phyloP scores from a whole-genome alignment of 2,888 invertebrate species.

The Epistrophe eligans region DNA sequence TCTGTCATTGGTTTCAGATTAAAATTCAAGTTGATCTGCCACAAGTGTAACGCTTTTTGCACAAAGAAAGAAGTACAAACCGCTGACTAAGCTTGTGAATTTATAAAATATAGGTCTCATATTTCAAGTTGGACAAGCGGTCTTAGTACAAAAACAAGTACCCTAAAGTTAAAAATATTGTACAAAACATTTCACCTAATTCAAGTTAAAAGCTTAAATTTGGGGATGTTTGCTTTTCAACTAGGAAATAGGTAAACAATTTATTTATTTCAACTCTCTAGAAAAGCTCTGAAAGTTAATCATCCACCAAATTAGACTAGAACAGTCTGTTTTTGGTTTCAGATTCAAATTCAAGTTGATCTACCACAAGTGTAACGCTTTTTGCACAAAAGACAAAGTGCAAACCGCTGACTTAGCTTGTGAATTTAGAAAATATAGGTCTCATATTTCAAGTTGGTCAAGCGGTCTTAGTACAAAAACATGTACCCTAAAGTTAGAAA shows the following conservation, averaged over 20 bases:
- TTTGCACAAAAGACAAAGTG: conserved; percentile 76
- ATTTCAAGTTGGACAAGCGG: background rate
- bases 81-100: conserved; percentile 49
- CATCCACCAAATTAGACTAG: conserved; percentile 80
- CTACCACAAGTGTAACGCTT: conserved; percentile 80
- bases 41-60: conserved; percentile 79
- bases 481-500: no score
- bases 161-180: background rate
- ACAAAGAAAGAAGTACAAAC: conserved; percentile 77
- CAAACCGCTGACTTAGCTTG: conserved; percentile 73
- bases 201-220: background rate
- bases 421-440: background rate
- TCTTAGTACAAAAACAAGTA: background rate
- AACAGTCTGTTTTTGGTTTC: conserved; percentile 78
- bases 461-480: no score
- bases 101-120: no score
- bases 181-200: background rate
- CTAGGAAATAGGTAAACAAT: conserved; percentile 56
- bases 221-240: conserved; percentile 49
- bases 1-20: conserved; percentile 63
- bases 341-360: conserved; percentile 77
- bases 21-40: conserved; percentile 79
- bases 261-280: conserved; percentile 38
- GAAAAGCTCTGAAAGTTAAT: conserved; percentile 61
- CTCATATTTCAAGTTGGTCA: no score